Evolutionary conservation across 1,140 invertebrate genomes (phyloP).

Genomic region (Drosophila persimilis): DNA sequence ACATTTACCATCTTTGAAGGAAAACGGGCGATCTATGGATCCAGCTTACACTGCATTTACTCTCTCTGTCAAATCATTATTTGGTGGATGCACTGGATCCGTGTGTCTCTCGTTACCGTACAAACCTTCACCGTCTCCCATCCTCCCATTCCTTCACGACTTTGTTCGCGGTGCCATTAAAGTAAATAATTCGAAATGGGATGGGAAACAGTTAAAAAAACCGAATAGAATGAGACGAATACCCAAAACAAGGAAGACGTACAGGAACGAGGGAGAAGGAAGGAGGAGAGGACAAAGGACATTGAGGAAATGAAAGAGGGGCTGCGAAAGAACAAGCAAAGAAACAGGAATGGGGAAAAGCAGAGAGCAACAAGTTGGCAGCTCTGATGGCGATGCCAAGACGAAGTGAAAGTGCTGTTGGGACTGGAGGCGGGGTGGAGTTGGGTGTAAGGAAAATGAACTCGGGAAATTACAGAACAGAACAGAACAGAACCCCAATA

Average conservation of each 20-base stretch:
- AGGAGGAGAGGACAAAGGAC: constrained; percentile 2
- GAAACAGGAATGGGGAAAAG: constrained; percentile 14
- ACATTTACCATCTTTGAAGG: too few species aligned
- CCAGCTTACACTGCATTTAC: too few species aligned
- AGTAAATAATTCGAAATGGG: constrained; percentile 79
- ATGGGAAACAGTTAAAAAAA: constrained; percentile 47
- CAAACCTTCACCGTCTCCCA: constrained; percentile 12
- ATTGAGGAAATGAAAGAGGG: constrained; percentile 9
- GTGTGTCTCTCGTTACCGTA: not conserved
- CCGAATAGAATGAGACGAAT: not conserved
- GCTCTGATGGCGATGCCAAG: constrained; percentile 56
- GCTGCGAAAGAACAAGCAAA: not conserved
- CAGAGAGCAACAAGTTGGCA: constrained; percentile 74
- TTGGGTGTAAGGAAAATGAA: constrained; percentile 51
- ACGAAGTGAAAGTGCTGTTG: constrained; percentile 66
- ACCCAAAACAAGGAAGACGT: too few species aligned
- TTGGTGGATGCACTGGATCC: constrained; percentile 1
- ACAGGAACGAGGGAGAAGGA: not conserved
- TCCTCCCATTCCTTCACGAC: constrained; percentile 1
- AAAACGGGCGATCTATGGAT: too few species aligned
- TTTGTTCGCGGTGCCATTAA: constrained; percentile 62
- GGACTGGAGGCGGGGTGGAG: not conserved
- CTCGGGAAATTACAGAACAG: constrained; percentile 59
- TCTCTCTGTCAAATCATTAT: not conserved
- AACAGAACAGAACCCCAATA: constrained; percentile 17